phyloP scores from a whole-genome alignment of 2,888 invertebrate species.

The Tipula lateralis region DNA sequence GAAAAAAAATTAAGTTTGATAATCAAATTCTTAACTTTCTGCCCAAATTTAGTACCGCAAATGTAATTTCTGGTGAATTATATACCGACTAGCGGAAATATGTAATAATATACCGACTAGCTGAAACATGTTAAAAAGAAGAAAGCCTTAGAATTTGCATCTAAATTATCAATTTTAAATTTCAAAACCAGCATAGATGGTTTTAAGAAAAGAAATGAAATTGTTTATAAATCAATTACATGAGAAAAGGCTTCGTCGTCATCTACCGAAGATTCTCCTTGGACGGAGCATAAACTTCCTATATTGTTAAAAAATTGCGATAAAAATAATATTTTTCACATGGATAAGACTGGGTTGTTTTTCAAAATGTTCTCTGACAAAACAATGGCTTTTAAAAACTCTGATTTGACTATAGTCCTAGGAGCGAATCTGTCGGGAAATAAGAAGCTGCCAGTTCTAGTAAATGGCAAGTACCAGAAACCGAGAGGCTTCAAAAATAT shows the following conservation, averaged over 20 bases:
- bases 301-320: constrained; percentile 35
- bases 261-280: neutral
- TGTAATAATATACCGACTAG: neutral
- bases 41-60: neutral
- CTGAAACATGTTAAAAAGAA: neutral
- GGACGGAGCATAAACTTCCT: constrained; percentile 34
- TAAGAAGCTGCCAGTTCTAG: neutral
- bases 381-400: constrained; percentile 32
- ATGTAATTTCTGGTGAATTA: neutral
- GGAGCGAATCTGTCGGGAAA: neutral
- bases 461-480: neutral
- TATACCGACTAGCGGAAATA: neutral
- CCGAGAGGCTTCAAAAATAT: neutral
- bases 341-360: constrained; percentile 39
- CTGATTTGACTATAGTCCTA: neutral
- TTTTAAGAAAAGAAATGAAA: neutral
- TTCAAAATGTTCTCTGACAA: constrained; percentile 38
- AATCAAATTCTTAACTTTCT: neutral
- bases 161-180: neutral
- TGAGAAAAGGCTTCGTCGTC: neutral
- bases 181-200: neutral
- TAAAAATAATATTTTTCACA: constrained; percentile 38
- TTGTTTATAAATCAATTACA: neutral
- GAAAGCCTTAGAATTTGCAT: neutral
- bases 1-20: neutral